phyloP scores from a whole-genome alignment of 2,113 vertebrate genomes.

The Amphiprion ocellaris region DNA sequence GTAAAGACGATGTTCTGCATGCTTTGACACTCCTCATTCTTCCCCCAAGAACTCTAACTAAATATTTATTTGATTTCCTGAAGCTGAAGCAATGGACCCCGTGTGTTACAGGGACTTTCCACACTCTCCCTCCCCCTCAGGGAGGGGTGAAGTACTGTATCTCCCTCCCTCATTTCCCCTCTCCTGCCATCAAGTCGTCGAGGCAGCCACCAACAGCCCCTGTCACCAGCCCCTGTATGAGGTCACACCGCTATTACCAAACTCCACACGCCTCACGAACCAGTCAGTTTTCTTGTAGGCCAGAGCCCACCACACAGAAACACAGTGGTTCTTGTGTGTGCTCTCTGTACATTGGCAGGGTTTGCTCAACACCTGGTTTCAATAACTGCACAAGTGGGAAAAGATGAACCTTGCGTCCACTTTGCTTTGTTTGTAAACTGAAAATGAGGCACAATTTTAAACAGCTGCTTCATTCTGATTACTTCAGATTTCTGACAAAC shows the following conservation, averaged over 20 bases:
- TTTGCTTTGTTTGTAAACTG: slow-evolving; percentile 68
- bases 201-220: slow-evolving; percentile 56
- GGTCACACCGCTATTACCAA: slow-evolving; percentile 72
- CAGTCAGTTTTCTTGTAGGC: slow-evolving; percentile 50
- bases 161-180: slow-evolving; percentile 56
- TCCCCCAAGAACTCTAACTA: slow-evolving; percentile 30
- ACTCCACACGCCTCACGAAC: slow-evolving; percentile 51
- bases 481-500: slow-evolving; percentile 42
- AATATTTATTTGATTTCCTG: slow-evolving; percentile 77
- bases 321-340: slow-evolving; percentile 73
- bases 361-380: slow-evolving; percentile 79
- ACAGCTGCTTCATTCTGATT: slow-evolving; percentile 43
- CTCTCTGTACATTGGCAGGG: slow-evolving; percentile 55
- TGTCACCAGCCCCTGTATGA: slow-evolving; percentile 67
- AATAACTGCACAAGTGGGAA: slow-evolving; percentile 72
- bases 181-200: slow-evolving; percentile 43
- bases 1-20: background rate
- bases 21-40: slow-evolving; percentile 28
- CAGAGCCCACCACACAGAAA: slow-evolving; percentile 56
- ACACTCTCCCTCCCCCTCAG: slow-evolving; percentile 42
- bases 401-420: slow-evolving; percentile 65
- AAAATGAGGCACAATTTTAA: slow-evolving; percentile 40
- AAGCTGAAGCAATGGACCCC: slow-evolving; percentile 72
- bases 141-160: slow-evolving; percentile 53
- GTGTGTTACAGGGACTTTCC: slow-evolving; percentile 82